These are phyloP conservation scores for Columba janthina DNA, from an alignment of 2,113 vertebrate genomes.

Conservation along the genomic window DNA sequence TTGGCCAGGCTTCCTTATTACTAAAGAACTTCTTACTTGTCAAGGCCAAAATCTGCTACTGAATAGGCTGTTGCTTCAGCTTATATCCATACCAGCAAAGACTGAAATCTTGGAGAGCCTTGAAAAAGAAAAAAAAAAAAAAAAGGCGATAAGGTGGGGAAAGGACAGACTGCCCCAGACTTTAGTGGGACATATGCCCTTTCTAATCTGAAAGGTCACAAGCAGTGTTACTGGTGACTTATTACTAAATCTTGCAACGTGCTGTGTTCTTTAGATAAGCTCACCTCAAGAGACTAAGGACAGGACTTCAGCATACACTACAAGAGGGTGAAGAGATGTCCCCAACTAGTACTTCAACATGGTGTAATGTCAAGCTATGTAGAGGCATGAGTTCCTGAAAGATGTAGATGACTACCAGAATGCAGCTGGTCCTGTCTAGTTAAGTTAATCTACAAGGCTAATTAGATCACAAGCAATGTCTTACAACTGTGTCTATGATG, in stretches of 20 bases:
- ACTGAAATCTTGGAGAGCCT: background rate
- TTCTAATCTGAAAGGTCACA: background rate
- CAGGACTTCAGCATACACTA: background rate
- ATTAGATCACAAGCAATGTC: background rate
- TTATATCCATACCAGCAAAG: background rate
- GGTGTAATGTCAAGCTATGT: background rate
- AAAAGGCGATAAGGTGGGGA: background rate
- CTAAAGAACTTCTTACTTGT: background rate
- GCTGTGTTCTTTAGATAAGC: background rate
- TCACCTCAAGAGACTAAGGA: background rate
- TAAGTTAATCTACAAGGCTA: slow-evolving; percentile 16
- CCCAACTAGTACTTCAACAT: background rate
- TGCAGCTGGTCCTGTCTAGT: background rate
- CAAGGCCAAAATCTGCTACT: background rate
- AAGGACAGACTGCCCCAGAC: background rate
- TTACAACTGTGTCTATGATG: background rate
- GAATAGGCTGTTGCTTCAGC: background rate
- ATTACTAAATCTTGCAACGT: background rate
- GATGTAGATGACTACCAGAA: background rate
- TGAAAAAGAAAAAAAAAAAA: background rate
- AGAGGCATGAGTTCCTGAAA: background rate
- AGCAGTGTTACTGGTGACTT: background rate
- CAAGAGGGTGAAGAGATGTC: background rate
- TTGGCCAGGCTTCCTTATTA: background rate
- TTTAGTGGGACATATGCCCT: background rate